Base-by-base conservation (phyloP, 2,113 vertebrate species). In the Orcinus orca region DNA sequence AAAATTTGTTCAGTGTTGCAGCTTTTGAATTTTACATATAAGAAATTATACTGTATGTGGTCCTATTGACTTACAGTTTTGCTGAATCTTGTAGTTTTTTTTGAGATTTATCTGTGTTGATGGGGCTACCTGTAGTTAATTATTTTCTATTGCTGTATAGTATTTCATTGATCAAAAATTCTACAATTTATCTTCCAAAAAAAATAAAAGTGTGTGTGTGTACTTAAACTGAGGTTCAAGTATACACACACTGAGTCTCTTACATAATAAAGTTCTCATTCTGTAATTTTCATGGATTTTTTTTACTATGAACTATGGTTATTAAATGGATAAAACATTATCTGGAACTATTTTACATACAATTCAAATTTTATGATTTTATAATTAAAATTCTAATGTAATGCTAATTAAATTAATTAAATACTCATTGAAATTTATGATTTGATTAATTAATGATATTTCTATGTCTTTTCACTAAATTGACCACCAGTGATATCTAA, bases 301-400 rank as follows among this genome's bases (percentile, higher is more conserved):
- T 82, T 58, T 89, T 87, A 50, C 47, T 84, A 50, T 90, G 15
- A 90, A 93, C 55, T 62, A 33, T 25, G 17, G 23, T 82, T n/a
- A 70, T 29, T 88, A 77, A 63, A 73, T 53, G 86, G 26, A 76
- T 83, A 53, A 89, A 94, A 86, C 15, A 17, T 53, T 67, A 84
- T 50, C 67, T 81, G 18, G 33, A 58, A 76, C 26, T 92, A 58
- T 83, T 89, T 90, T 77, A 60, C 70, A 65, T 84, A 96, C 90
- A 97, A 88, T 77, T 88, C 13, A 88, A 74, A 74, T 87, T 83
- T 60, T 85, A 94, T 91, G 8, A 53, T 74, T 93, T 90, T 81
- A 70, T 67, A 67, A 79, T 68, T 85, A 74, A 82, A 55, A 77
- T 90, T 47, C 20, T 47, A 73, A n/a, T 86, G 62, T 63, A 89